Evolutionary conservation across 2,113 vertebrate genomes (phyloP).

Genomic region (Hymenochirus boettgeri): DNA sequence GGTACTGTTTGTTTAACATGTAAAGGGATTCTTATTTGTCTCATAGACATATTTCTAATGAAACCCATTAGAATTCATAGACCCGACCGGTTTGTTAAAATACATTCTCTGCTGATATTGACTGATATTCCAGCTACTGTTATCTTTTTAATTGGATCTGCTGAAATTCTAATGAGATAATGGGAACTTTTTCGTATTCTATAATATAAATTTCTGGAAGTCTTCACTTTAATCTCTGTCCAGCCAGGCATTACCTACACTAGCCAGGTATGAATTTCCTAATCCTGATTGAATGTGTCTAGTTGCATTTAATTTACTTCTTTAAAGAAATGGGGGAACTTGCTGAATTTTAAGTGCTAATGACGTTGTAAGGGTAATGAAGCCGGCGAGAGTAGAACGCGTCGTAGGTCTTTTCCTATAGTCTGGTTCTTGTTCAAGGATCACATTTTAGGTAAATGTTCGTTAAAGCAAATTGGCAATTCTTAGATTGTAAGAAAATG

Average conservation of each 20-base stretch:
- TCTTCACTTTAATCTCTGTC: slow-evolving; percentile 43
- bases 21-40: slow-evolving; percentile 42
- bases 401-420: slow-evolving; percentile 6
- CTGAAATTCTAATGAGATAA: slow-evolving; percentile 40
- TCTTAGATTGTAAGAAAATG: background rate
- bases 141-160: slow-evolving; percentile 43
- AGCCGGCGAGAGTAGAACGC: slow-evolving; percentile 24
- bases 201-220: slow-evolving; percentile 42
- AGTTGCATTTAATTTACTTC: slow-evolving; percentile 44
- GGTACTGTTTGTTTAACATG: slow-evolving; percentile 41
- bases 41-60: slow-evolving; percentile 43
- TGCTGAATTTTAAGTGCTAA: slow-evolving; percentile 44
- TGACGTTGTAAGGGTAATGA: slow-evolving; percentile 41
- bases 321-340: slow-evolving; percentile 43
- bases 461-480: slow-evolving; percentile 1
- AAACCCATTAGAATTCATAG: slow-evolving; percentile 39
- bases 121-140: slow-evolving; percentile 42
- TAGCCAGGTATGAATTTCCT: slow-evolving; percentile 42
- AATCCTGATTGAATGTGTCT: slow-evolving; percentile 42
- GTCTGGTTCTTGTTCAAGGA: too few species aligned
- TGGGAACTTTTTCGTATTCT: slow-evolving; percentile 43
- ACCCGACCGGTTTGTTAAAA: slow-evolving; percentile 26
- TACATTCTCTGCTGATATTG: slow-evolving; percentile 34
- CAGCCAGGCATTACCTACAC: slow-evolving; percentile 32
- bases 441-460: too few species aligned